Evolutionary conservation across 2,113 vertebrate species (phyloP).

Genomic region (Uropsilus gracilis): DNA sequence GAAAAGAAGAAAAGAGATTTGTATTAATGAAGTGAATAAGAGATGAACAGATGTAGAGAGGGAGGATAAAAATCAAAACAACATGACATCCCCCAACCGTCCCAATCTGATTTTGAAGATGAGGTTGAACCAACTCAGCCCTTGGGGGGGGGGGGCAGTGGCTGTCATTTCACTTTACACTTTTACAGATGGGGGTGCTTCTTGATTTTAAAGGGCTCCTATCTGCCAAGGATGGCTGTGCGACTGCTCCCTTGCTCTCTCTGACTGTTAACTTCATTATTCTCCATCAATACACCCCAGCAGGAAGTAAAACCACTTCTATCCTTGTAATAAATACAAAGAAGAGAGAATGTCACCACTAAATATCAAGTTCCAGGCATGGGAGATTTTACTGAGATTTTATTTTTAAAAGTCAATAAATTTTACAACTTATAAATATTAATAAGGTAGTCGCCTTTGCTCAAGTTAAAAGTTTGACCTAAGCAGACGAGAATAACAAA

Average conservation of each 20-base stretch:
- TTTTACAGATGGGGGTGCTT: background rate
- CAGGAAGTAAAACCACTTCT: constrained; percentile 72
- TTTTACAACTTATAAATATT: constrained; percentile 79
- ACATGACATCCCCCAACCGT: background rate
- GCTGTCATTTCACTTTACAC: background rate
- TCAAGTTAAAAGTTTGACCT: constrained; percentile 61
- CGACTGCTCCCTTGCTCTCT: constrained; percentile 40
- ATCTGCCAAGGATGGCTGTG: background rate
- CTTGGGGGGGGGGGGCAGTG: constrained; percentile 9
- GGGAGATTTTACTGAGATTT: constrained; percentile 71
- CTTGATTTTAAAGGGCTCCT: constrained; percentile 56
- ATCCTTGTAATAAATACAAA: constrained; percentile 60
- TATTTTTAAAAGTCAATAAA: constrained; percentile 73
- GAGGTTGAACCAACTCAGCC: constrained; percentile 5
- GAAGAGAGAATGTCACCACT: constrained; percentile 70
- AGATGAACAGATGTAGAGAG: constrained; percentile 57
- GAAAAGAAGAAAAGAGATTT: constrained; percentile 75
- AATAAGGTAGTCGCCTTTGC: constrained; percentile 54
- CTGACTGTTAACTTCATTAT: constrained; percentile 53
- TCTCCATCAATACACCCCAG: constrained; percentile 69
- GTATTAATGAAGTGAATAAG: constrained; percentile 77
- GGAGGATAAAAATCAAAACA: constrained; percentile 26
- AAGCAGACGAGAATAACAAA: constrained; percentile 13
- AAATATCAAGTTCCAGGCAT: constrained; percentile 68
- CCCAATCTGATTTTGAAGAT: background rate